Evolutionary conservation across 1,140 invertebrate species (phyloP).

Genomic region (Papilio machaon): DNA sequence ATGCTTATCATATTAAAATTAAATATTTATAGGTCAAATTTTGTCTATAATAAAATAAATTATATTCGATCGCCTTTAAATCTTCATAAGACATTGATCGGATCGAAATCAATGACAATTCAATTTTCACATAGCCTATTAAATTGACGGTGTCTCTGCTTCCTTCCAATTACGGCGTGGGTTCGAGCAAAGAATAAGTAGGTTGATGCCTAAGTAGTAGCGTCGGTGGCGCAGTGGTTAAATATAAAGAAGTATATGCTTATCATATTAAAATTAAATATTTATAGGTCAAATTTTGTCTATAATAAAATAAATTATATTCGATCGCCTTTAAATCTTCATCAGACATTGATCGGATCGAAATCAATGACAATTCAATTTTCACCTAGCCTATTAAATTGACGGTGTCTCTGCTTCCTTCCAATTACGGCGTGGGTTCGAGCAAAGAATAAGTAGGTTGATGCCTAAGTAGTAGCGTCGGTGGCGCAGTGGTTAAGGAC

Average conservation of each 20-base stretch:
- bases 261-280: too few relatives aligned
- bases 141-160: not conserved
- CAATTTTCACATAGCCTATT: conserved; percentile 2
- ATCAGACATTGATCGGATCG: not conserved
- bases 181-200: not conserved
- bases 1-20: too few relatives aligned
- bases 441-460: not conserved
- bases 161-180: not conserved
- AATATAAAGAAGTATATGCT: too few relatives aligned
- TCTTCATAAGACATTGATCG: not conserved
- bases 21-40: too few relatives aligned
- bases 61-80: not conserved
- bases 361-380: not conserved
- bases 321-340: not conserved
- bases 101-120: not conserved
- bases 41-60: too few relatives aligned
- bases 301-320: too few relatives aligned
- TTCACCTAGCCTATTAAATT: not conserved
- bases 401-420: conserved; percentile 1
- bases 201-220: not conserved
- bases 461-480: not conserved
- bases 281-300: too few relatives aligned
- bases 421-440: not conserved
- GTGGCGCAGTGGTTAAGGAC: not conserved
- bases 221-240: not conserved